phyloP scores from a whole-genome alignment of 2,113 vertebrate species.

The Hiodon tergisus region DNA sequence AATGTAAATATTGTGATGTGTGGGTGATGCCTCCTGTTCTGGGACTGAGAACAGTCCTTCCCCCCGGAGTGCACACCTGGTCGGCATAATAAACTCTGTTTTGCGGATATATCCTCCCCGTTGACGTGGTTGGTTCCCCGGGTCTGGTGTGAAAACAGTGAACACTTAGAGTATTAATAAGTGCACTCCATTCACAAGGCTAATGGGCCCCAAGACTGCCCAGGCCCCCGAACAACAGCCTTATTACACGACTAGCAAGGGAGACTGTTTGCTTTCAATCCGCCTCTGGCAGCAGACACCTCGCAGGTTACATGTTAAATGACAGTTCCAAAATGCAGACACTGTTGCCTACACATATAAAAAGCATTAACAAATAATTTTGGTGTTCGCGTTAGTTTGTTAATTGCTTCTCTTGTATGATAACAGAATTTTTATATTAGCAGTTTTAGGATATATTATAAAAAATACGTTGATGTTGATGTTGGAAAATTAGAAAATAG shows the following conservation, averaged over 20 bases:
- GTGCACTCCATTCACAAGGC: neutral
- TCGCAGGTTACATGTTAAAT: neutral
- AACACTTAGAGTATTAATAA: neutral
- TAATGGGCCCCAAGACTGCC: neutral
- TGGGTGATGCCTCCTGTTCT: too few species aligned
- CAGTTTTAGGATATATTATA: too few species aligned
- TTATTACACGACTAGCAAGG: neutral
- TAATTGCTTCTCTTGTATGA: too few species aligned
- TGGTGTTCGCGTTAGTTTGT: neutral
- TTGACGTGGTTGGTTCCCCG: neutral
- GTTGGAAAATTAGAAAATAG: too few species aligned
- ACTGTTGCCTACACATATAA: constrained; percentile 9
- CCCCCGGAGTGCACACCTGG: too few species aligned
- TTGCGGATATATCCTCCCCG: neutral
- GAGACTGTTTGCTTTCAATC: neutral
- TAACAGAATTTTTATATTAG: too few species aligned
- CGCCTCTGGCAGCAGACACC: neutral
- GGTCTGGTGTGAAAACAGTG: neutral
- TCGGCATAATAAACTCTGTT: neutral
- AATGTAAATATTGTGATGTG: too few species aligned
- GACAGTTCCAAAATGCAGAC: neutral
- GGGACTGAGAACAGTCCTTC: too few species aligned
- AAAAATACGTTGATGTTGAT: too few species aligned
- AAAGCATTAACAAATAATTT: neutral
- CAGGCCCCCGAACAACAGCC: neutral